A percentile compares a stretch with the other conserved stretches of the same genome.
These are phyloP conservation scores for Spinus pinus DNA, from an alignment of 2,797 vertebrate species.

Conservation along the genomic window DNA sequence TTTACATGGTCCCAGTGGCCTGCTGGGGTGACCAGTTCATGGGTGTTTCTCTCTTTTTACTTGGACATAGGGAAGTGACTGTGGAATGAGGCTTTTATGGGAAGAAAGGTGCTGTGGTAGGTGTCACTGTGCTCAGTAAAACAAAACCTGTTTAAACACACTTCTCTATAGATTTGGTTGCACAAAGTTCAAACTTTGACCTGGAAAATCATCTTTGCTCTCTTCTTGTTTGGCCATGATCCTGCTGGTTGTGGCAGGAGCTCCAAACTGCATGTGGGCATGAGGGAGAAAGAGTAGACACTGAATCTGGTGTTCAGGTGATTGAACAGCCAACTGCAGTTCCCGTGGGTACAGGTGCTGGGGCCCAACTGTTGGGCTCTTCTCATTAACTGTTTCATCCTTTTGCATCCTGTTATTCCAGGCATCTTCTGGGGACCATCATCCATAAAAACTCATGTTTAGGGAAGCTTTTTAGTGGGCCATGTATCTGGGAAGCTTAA, in stretches of 20 bases:
- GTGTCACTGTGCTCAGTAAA: background rate
- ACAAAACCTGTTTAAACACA: background rate
- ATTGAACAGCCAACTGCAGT: background rate
- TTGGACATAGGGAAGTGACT: background rate
- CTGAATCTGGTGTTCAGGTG: background rate
- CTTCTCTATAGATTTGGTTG: background rate
- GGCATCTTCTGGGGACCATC: background rate
- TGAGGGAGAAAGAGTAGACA: rapidly evolving
- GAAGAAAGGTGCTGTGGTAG: too few species aligned
- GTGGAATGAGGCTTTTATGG: background rate
- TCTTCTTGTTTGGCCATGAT: background rate
- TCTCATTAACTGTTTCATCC: background rate
- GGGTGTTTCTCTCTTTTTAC: background rate
- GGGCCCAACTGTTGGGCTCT: too few species aligned
- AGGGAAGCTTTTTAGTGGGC: background rate
- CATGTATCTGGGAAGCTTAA: too few species aligned
- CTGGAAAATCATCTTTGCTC: background rate
- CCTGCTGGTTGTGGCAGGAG: background rate
- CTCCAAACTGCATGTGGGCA: rapidly evolving
- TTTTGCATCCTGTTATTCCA: background rate
- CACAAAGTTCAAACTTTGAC: rapidly evolving
- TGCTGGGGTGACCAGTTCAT: background rate
- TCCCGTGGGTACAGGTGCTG: too few species aligned
- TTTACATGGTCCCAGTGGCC: background rate
- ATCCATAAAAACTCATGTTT: background rate